A percentile compares a stretch with the other conserved stretches of the same genome.
Evolutionary conservation across 2,888 invertebrate genomes (phyloP).

Genomic region (Tetragnatha montana): DNA sequence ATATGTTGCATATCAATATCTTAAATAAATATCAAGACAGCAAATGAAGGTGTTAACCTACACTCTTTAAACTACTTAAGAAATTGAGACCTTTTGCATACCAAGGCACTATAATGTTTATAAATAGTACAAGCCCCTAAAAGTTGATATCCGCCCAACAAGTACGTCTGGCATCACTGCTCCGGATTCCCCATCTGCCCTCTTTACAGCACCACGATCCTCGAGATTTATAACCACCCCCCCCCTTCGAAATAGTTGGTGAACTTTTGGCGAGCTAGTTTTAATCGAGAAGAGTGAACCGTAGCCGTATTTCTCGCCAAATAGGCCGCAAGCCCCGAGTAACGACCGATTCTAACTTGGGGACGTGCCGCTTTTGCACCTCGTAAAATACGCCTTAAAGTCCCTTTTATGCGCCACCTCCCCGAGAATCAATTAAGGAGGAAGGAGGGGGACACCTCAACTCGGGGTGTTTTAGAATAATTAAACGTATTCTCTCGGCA

Average conservation of each 20-base stretch:
- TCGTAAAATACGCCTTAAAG: slow-evolving; percentile 66
- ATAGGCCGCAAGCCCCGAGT: slow-evolving; percentile 52
- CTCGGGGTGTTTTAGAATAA: slow-evolving; percentile 65
- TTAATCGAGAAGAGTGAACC: slow-evolving; percentile 64
- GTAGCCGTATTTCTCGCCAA: slow-evolving; percentile 56
- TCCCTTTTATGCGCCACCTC: slow-evolving; percentile 49
- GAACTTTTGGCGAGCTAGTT: slow-evolving; percentile 50
- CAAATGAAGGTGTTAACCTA: too few relatives aligned
- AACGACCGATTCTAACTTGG: slow-evolving; percentile 63
- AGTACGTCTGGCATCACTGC: neutral
- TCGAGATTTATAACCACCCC: slow-evolving; percentile 24
- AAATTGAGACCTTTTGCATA: too few relatives aligned
- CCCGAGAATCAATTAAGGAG: slow-evolving; percentile 55
- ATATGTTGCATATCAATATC: too few relatives aligned
- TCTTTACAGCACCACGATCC: slow-evolving; percentile 1
- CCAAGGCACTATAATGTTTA: too few relatives aligned
- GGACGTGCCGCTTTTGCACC: slow-evolving; percentile 66
- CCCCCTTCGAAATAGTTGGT: slow-evolving; percentile 20
- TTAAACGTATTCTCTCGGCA: slow-evolving; percentile 54
- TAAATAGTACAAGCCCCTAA: neutral
- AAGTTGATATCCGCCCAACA: neutral
- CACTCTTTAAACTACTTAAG: too few relatives aligned
- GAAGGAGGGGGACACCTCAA: slow-evolving; percentile 51
- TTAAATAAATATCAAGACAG: too few relatives aligned
- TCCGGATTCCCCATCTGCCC: neutral